Evolutionary conservation across 2,797 vertebrate genomes (phyloP).

Genomic region (Clarias pachynema): DNA sequence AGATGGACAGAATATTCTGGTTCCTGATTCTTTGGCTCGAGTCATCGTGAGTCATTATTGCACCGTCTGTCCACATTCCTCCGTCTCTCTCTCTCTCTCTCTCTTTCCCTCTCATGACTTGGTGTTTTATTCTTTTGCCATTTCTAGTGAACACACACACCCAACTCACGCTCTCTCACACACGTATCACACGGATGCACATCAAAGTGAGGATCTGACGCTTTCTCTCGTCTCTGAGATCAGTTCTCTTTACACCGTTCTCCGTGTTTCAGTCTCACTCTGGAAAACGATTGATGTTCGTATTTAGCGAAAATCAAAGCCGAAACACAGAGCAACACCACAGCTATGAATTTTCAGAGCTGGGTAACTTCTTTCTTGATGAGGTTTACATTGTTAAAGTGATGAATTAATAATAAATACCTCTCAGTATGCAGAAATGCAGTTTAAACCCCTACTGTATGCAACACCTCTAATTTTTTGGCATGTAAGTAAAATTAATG

Average conservation of each 20-base stretch:
- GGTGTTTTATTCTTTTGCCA: neutral
- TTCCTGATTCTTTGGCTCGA: neutral
- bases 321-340: neutral
- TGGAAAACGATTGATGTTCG: neutral
- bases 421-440: neutral
- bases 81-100: neutral
- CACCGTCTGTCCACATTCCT: neutral
- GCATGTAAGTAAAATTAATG: neutral
- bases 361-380: neutral
- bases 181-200: neutral
- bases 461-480: neutral
- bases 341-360: neutral
- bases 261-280: neutral
- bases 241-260: neutral
- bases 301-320: neutral
- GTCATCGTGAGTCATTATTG: neutral
- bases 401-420: neutral
- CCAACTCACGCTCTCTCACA: neutral
- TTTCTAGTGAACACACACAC: neutral
- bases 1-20: conserved; percentile 9
- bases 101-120: neutral
- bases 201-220: conserved; percentile 1
- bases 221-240: neutral
- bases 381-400: neutral
- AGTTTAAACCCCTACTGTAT: neutral